Evolutionary conservation across 2,888 invertebrate genomes (phyloP), one percentile per base, ranked within the genome.

Genomic region (Subacronicta megacephala): DNA sequence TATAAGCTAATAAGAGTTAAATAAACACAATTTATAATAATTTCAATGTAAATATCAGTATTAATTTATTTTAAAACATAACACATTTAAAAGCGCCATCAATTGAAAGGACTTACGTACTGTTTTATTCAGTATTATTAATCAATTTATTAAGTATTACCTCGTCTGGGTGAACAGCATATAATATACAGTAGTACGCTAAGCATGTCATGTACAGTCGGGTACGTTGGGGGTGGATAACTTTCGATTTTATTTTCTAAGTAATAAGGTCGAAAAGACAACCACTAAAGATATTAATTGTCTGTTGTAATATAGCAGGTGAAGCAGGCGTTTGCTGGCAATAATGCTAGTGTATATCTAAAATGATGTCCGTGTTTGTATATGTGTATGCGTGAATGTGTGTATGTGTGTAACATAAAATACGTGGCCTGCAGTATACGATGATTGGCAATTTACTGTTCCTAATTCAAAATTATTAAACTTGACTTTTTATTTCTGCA

Each of bases 71-170:
- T 68, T 56, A 54, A n/a, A 67, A 72, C 58, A 55, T 54, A 75
- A 76, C 68, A 78, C 82, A 83, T 71, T 65, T 67, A 76, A 69
- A 85, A 87, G 81, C 86, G 87, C 86, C 88, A 88, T 88, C 83
- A 75, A 84, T 65, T 61, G 51, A 68, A 54, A 71, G 43, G 66
- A 43, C 73, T 78, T 80, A 82, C 73, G 78, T 80, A 82, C 83
- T 83, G 82, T 79, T 79, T 83, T 77, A 82, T 62, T 68, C 37
- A 10, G 10, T 26, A 26, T 26, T 10, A 10, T 67, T 31, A 23
- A 13, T 26, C 35, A 56, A 18, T 37, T 36, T 15, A 15, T 36
- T 10, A 36, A 15, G 10, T 1, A 15, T 7, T 17, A 20, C n/a
- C 3, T 23, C 23, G 7, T 23, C 20, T 6, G 20, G 7, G 20